Base-by-base conservation (phyloP, 2,113 vertebrate species). In the Pica pica region DNA sequence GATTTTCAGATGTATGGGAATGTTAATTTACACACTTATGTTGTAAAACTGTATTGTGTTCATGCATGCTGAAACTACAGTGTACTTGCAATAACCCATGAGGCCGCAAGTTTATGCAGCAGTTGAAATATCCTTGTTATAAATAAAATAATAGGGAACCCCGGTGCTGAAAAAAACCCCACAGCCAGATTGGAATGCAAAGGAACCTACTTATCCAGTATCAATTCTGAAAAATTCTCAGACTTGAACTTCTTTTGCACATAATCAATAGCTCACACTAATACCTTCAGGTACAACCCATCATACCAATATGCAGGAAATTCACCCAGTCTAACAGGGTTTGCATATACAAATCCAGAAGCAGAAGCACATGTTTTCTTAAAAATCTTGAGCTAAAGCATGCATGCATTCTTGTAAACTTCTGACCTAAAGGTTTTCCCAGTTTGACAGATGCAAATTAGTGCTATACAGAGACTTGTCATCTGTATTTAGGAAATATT, bases 51-150 rank as follows among this genome's bases (percentile, higher is more conserved):
- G 0, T 24, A 30, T 47, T 71, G 22, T 82, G 49, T 65, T 80
- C 7, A 53, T 57, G 31, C 16, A 44, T 65, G 27, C 28, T 79
- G 86, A 97, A 91, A 79, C 60, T 68, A n/a, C 78, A 89, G 15
- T 71, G 55, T 90, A 42, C 92, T 95, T 95, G 22, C 23, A 87
- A 26, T 77, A 55, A 91, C 68, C 60, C 31, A 55, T 56, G 77
- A 88, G 68, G 83, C 52, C 71, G 78, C 53, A 89, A 46, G 70
- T 75, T 89, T 94, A 65, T 78, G 83, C 47, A 94, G 83, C 61
- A 42, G n/a, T 83, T 97, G 95, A 97, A 97, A 96, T 89, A 92
- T 46, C 71, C n/a, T 96, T 11, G 21, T 61, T 76, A 89, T 64
- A 87, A 70, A 92, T 59, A 69, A 83, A 94, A 74, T 90, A 89